Base-by-base conservation (phyloP, 2,797 vertebrate species). In the Enteromius trimaculatus region DNA sequence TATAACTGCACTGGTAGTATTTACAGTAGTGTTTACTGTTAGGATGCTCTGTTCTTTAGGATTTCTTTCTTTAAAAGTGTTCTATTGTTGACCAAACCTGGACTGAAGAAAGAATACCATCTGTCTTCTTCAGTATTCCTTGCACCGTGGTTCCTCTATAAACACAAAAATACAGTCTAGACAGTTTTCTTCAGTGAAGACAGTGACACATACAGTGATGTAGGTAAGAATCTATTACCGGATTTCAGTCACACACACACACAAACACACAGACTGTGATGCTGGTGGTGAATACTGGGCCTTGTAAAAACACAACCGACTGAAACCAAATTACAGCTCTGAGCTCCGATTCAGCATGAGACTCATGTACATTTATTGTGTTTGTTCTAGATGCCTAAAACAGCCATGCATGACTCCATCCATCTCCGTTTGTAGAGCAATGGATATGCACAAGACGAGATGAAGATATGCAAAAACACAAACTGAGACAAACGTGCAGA, bases 341-440 rank as follows among this genome's bases (percentile, higher is more conserved):
- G 86, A 90, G 89, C 88, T 92, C 90, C 92, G 90, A 93, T 93
- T 95, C 91, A 93, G 94, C 93, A 90, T 92, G 92, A 91, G 79
- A 88, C 88, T 89, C 89, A 85, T 88, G 83, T 79, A 90, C 92
- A 95, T 95, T 94, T 93, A 93, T 95, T 94, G 93, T 90, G 72
- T 93, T 93, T 94, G 91, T 90, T 92, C 87, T 88, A 86, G 88
- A 89, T 91, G 81, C 85, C 89, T 94, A 89, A 94, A 93, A 95
- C 94, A 93, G 76, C 92, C 93, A 94, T 92, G 94, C 95, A 93
- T 95, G 92, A 95, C 93, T 92, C 92, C 92, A 95, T 94, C 92
- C 88, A 94, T 95, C 94, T 95, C 93, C 90, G 90, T 92, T 93
- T 91, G 89, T 87, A 90, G 84, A 77, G 37, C 86, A 88, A 90